Percentiles rank a stretch among this genome's conserved stretches.
phyloP scores from a whole-genome alignment of 1,140 invertebrate genomes.

The Drosophila melanogaster region Release_6_plus_ISO1_MT NT_033779.5:19896501-19897000 shows the following conservation, averaged over 20 bases:
- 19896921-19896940: not conserved
- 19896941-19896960: not conserved
- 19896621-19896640: not conserved
- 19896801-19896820: not conserved
- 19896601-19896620: not conserved
- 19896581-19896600: not conserved
- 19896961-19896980: constrained; percentile 5
- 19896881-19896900: not conserved
- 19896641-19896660: not conserved
- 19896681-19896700: not conserved
- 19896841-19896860: not conserved
- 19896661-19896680: not conserved
- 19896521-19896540: constrained; percentile 47
- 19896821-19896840: not conserved
- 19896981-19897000: constrained; percentile 42
- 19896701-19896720: not conserved
- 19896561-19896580: constrained; percentile 53
- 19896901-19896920: not conserved
- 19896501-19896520: constrained; percentile 27
- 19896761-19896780: no score
- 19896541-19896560: constrained; percentile 43
- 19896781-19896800: not conserved
- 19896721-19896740: not conserved
- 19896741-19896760: not conserved
- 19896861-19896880: not conserved